These are phyloP conservation scores for Gryllus longicercus DNA, from an alignment of 2,888 invertebrate genomes.

Conservation along the genomic window DNA sequence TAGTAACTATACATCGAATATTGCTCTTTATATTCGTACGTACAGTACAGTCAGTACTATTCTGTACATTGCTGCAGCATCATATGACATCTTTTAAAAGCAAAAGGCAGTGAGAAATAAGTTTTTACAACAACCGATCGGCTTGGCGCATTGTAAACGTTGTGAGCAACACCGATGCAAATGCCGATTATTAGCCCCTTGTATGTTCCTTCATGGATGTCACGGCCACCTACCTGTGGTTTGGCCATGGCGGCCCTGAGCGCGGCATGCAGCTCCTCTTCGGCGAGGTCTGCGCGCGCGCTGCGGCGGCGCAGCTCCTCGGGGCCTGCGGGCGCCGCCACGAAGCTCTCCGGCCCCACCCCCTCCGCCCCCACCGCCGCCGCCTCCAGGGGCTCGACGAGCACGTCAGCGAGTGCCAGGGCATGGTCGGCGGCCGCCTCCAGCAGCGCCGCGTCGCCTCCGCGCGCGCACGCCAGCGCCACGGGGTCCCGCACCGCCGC, in stretches of 20 bases:
- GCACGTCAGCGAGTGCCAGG: conserved; percentile 30
- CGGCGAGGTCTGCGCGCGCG: neutral
- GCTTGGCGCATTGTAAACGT: too few relatives aligned
- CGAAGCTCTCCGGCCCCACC: conserved; percentile 54
- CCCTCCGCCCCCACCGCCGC: neutral
- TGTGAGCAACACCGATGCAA: too few relatives aligned
- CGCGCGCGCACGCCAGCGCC: conserved; percentile 63
- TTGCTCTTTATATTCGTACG: too few relatives aligned
- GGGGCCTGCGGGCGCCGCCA: neutral
- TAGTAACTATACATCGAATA: too few relatives aligned
- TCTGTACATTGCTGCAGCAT: too few relatives aligned
- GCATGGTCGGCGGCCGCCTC: conserved; percentile 54
- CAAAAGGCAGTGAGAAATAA: too few relatives aligned
- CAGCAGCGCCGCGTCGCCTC: conserved; percentile 71
- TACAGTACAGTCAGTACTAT: too few relatives aligned
- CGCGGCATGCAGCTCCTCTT: conserved; percentile 69
- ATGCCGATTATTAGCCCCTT: too few relatives aligned
- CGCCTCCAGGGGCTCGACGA: too few relatives aligned
- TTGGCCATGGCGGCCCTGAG: conserved; percentile 70
- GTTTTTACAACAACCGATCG: too few relatives aligned
- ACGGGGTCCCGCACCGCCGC: conserved; percentile 66
- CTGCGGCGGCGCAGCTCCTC: neutral
- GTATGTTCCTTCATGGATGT: too few relatives aligned
- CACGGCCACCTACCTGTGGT: conserved; percentile 58
- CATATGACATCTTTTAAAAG: too few relatives aligned